Evolutionary conservation across 2,113 vertebrate genomes (phyloP).

Genomic region (Urocolius indicus): DNA sequence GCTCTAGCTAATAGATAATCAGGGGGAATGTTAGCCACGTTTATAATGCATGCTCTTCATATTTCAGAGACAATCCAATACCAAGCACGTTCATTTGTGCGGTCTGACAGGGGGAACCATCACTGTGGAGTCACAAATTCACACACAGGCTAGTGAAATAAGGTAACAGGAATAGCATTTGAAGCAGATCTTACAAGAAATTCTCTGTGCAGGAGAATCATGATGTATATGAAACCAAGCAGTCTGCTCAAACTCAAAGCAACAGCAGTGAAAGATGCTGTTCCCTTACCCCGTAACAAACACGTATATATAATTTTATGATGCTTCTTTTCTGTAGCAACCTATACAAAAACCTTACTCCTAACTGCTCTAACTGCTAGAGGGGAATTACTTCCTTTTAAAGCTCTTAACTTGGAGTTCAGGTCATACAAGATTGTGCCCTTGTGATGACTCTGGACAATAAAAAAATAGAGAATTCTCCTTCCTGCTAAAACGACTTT

Average conservation of each 20-base stretch:
- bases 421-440: background rate
- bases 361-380: background rate
- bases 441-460: background rate
- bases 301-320: background rate
- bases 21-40: background rate
- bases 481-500: background rate
- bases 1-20: constrained; percentile 26
- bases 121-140: background rate
- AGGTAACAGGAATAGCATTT: background rate
- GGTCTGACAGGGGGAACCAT: background rate
- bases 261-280: background rate
- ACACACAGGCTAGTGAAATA: background rate
- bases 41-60: background rate
- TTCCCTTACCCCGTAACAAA: background rate
- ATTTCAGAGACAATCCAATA: background rate
- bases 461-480: background rate
- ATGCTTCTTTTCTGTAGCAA: background rate
- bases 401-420: background rate
- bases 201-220: background rate
- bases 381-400: background rate
- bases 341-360: background rate
- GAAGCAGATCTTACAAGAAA: background rate
- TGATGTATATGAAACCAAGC: background rate
- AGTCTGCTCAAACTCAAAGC: background rate
- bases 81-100: background rate